A percentile compares a stretch with the other conserved stretches of the same genome.
phyloP scores from a whole-genome alignment of 2,113 vertebrate genomes.

The Tachysurus fulvidraco region DNA sequence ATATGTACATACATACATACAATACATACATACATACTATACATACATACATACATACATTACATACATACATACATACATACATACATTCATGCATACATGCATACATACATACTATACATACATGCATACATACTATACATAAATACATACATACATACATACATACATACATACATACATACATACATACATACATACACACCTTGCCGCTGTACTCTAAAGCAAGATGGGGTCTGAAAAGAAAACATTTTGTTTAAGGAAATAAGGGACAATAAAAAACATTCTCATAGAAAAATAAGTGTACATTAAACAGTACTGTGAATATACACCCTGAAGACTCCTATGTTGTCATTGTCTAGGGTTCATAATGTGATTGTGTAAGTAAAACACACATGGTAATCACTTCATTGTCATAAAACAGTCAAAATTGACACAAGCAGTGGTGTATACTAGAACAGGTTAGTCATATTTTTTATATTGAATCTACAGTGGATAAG shows the following conservation, averaged over 20 bases:
- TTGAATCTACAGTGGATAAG: background rate
- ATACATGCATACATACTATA: conserved; percentile 28
- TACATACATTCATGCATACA: no score
- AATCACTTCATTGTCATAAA: background rate
- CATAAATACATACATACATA: conserved; percentile 60
- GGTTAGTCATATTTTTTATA: background rate
- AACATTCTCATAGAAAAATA: background rate
- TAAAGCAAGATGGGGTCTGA: conserved; percentile 77
- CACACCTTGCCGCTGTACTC: conserved; percentile 74
- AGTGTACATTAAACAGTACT: background rate
- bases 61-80: no score
- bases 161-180: conserved; percentile 62
- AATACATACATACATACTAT: no score
- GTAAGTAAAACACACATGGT: background rate
- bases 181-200: conserved; percentile 55
- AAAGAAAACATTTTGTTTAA: conserved; percentile 44
- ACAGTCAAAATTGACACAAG: background rate
- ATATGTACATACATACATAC: no score
- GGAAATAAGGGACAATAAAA: background rate
- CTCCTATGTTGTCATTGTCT: background rate
- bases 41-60: no score
- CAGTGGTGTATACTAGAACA: background rate
- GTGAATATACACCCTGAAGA: background rate
- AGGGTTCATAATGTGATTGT: no score
- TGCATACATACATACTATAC: no score